Evolutionary conservation across 1,140 invertebrate species (phyloP).

Genomic region (Wiebesia pumilae): DNA sequence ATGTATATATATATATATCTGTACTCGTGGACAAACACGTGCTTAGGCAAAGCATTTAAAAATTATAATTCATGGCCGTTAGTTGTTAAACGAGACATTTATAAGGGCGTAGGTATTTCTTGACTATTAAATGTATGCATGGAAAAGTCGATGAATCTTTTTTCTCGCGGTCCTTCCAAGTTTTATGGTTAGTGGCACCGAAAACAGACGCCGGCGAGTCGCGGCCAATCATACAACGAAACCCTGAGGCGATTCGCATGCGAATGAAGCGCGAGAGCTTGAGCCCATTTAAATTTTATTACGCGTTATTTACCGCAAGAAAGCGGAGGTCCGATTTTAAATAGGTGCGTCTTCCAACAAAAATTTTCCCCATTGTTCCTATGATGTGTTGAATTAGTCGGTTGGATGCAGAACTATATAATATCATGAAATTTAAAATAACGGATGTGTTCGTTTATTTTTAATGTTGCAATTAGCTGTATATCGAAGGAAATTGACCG

Average conservation of each 20-base stretch:
- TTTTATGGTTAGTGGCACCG: not conserved
- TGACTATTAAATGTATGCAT: slow-evolving; percentile 7
- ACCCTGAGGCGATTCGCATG: not conserved
- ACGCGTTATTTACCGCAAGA: not conserved
- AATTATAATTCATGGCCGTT: not conserved
- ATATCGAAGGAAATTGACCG: too few species aligned
- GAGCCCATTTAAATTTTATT: slow-evolving; percentile 11
- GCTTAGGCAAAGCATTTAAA: slow-evolving; percentile 5
- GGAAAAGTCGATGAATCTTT: not conserved
- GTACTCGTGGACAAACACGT: too few species aligned
- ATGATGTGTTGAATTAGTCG: too few species aligned
- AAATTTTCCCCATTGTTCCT: too few species aligned
- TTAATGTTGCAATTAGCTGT: too few species aligned
- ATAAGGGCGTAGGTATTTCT: not conserved
- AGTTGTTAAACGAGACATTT: slow-evolving; percentile 2
- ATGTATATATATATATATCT: too few species aligned
- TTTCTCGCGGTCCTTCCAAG: not conserved
- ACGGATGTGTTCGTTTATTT: too few species aligned
- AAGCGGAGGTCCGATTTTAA: not conserved
- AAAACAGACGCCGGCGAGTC: too few species aligned
- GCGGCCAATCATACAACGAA: slow-evolving; percentile 10
- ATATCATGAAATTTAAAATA: too few species aligned
- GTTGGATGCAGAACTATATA: too few species aligned
- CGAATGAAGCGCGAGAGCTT: not conserved
- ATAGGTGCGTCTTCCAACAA: not conserved